Conservation (phyloP, 2,888 invertebrate species). For the Trichogramma dendrolimi region DNA sequence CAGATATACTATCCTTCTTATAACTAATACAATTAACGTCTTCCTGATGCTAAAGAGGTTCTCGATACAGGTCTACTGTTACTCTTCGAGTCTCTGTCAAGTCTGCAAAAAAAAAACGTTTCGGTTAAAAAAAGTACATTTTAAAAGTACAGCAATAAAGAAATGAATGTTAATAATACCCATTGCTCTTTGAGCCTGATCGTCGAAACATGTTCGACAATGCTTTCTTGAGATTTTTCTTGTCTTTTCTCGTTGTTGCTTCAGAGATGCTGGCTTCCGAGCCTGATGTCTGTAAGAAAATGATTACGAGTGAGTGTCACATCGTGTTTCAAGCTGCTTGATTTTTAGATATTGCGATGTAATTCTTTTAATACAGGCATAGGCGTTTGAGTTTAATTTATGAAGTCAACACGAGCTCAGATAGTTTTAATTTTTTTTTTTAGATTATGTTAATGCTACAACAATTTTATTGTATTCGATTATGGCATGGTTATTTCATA, state of each 20-base stretch:
- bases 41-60: conserved; percentile 38
- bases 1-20: neutral
- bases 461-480: too few relatives aligned
- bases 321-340: too few relatives aligned
- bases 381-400: too few relatives aligned
- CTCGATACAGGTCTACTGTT: conserved; percentile 46
- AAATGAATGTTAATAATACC: conserved; percentile 28
- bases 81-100: conserved; percentile 42
- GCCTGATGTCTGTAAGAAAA: conserved; percentile 43
- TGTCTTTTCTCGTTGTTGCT: conserved; percentile 46
- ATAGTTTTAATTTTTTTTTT: too few relatives aligned
- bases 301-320: neutral
- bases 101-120: conserved; percentile 32
- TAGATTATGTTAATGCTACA: too few relatives aligned
- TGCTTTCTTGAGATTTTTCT: conserved; percentile 74
- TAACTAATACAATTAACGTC: conserved; percentile 3
- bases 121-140: too few relatives aligned
- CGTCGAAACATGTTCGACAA: conserved; percentile 80
- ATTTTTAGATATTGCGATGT: too few relatives aligned
- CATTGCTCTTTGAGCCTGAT: conserved; percentile 49
- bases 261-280: conserved; percentile 48
- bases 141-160: neutral
- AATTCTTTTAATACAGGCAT: too few relatives aligned
- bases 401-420: too few relatives aligned
- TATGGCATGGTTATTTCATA: too few relatives aligned